Conservation (phyloP, 2,113 vertebrate species). For the Xyrauchen texanus region DNA sequence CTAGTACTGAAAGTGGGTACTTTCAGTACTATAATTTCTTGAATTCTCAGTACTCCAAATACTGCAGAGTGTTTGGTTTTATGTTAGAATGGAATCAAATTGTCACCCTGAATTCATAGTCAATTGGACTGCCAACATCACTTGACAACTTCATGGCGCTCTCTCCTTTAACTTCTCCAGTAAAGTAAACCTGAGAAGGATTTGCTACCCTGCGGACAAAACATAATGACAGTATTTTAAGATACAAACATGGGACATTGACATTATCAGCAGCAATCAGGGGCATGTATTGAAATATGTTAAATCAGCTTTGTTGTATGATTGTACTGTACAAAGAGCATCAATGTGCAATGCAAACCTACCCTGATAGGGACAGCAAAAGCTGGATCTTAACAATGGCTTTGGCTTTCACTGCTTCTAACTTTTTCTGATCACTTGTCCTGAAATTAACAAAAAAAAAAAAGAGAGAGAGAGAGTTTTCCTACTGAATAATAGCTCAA, state of each 20-base stretch:
- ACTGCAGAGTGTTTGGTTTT: neutral
- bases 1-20: no score
- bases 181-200: conserved; percentile 91
- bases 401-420: conserved; percentile 77
- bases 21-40: no score
- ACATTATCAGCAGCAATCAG: neutral
- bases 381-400: conserved; percentile 86
- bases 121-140: conserved; percentile 87
- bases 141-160: conserved; percentile 81
- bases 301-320: neutral
- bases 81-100: neutral
- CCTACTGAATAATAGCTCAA: no score
- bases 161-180: conserved; percentile 76
- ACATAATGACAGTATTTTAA: neutral
- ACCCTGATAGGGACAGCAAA: conserved; percentile 89
- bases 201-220: conserved; percentile 78
- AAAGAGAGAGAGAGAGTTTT: neutral
- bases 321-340: neutral
- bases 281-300: neutral
- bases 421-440: conserved; percentile 84
- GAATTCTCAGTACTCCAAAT: no score
- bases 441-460: conserved; percentile 67
- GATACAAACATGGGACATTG: neutral
- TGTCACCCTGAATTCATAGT: conserved; percentile 90
- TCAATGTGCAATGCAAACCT: conserved; percentile 57